Base-by-base conservation (phyloP, 2,113 vertebrate genomes). In the Cyanoramphus novaezelandiae region DNA sequence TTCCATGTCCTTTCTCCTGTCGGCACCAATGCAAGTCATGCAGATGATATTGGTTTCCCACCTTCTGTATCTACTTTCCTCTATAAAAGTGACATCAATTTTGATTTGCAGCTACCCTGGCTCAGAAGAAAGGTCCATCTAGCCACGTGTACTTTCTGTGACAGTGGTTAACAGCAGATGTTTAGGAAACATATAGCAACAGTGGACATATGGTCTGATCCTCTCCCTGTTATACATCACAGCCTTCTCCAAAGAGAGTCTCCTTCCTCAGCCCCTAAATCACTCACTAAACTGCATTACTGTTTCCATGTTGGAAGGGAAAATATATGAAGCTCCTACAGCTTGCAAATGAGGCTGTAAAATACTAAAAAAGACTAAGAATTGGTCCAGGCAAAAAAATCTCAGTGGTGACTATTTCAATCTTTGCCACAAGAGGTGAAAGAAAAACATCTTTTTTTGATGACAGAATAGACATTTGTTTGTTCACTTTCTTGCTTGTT, bases 371-470 rank as follows among this genome's bases (percentile, higher is more conserved):
- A 72, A 28, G 35, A 43, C 41, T 78, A 75, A 81, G 35, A 78
- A 65, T 53, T 70, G 20, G 29, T 78, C 25, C 17, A 75, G 60
- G 55, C 2, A 53, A 80, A 88, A 86, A 93, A 92, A 86, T 10
- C 17, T 43, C 3, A 1, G 37, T 52, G 64, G 50, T 83, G n/a
- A 79, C 75, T 60, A 25, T 86, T 94, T 86, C 71, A 63, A n/a
- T 50, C 37, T 67, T 75, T 23, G n/a, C 33, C 37, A 37, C 13
- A 6, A 84, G 60, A 68, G 86, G n/a, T 49, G 29, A 59, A 65
- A 71, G 64, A 91, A 96, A 90, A 81, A 20, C 49, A 37, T 68
- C 33, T 63, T 50, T 93, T 83, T 24, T 35, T n/a, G 20, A 59
- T 35, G 57, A 59, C 57, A 35, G 14, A 59, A 16, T 15, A 24